These are phyloP conservation scores for Bagarius yarrelli DNA, from an alignment of 2,113 vertebrate species.

Conservation along the genomic window DNA sequence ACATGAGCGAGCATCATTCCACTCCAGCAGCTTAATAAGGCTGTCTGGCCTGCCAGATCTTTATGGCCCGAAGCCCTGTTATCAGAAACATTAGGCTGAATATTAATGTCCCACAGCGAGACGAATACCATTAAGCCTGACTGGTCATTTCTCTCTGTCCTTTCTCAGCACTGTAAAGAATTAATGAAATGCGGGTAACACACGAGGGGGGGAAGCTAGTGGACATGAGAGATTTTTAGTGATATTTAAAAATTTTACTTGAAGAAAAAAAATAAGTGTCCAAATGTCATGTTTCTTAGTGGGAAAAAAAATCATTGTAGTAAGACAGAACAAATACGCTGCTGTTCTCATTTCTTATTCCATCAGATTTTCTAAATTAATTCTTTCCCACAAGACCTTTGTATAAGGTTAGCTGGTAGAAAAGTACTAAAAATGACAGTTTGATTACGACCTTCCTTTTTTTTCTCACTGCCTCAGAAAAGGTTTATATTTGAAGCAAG, in stretches of 20 bases:
- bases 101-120: slow-evolving; percentile 95
- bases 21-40: slow-evolving; percentile 78
- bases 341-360: slow-evolving; percentile 62
- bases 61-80: slow-evolving; percentile 89
- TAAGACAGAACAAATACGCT: slow-evolving; percentile 84
- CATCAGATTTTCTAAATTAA: slow-evolving; percentile 75
- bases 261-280: slow-evolving; percentile 62
- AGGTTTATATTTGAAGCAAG: slow-evolving; percentile 96
- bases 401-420: slow-evolving; percentile 77
- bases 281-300: slow-evolving; percentile 53
- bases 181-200: slow-evolving; percentile 87
- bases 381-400: slow-evolving; percentile 83
- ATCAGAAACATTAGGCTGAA: slow-evolving; percentile 99
- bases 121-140: slow-evolving; percentile 95
- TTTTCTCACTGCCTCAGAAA: slow-evolving; percentile 85
- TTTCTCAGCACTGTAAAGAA: slow-evolving; percentile 91
- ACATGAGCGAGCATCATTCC: slow-evolving; percentile 70
- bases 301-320: slow-evolving; percentile 51
- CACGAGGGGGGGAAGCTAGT: slow-evolving; percentile 39
- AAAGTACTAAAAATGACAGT: slow-evolving; percentile 82
- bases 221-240: slow-evolving; percentile 49
- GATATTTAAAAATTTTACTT: slow-evolving; percentile 54
- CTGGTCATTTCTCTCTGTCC: slow-evolving; percentile 92
- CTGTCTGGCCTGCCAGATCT: slow-evolving; percentile 79
- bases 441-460: slow-evolving; percentile 93